Conservation (phyloP, 2,113 vertebrate species). For the Gila orcuttii region DNA sequence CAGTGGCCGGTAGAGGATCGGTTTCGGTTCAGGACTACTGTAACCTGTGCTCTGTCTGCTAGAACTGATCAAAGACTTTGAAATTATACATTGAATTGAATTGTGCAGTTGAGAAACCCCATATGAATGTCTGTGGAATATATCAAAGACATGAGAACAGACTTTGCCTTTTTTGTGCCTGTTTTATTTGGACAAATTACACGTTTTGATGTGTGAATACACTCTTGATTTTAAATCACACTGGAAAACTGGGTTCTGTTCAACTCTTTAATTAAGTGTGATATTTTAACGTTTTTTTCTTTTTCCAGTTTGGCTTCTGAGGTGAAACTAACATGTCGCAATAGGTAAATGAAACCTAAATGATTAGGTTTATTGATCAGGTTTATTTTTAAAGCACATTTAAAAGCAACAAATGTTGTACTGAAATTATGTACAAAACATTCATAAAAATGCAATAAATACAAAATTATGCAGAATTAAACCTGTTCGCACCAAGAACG, state of each 20-base stretch:
- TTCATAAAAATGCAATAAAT: too few species aligned
- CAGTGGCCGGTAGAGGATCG: constrained; percentile 50
- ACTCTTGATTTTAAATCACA: not conserved
- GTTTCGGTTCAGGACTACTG: not conserved
- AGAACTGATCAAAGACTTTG: not conserved
- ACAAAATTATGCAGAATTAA: too few species aligned
- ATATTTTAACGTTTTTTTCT: not conserved
- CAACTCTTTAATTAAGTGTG: not conserved
- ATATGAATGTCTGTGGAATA: constrained; percentile 2
- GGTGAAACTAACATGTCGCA: not conserved
- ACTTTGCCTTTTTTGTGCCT: not conserved
- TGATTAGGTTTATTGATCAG: not conserved
- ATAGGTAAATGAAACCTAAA: not conserved
- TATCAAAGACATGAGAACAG: constrained; percentile 27
- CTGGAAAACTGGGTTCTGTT: not conserved
- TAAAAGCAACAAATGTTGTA: not conserved
- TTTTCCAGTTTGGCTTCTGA: not conserved
- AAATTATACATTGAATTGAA: not conserved
- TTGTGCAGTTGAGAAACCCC: not conserved
- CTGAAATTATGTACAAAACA: not conserved
- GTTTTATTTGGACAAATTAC: constrained; percentile 15
- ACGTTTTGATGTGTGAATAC: constrained; percentile 5
- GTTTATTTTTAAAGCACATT: not conserved
- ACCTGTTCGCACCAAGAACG: too few species aligned
- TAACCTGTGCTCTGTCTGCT: not conserved